Conservation (phyloP, 2,797 vertebrate genomes). For the Acestrorhynchus altus region DNA sequence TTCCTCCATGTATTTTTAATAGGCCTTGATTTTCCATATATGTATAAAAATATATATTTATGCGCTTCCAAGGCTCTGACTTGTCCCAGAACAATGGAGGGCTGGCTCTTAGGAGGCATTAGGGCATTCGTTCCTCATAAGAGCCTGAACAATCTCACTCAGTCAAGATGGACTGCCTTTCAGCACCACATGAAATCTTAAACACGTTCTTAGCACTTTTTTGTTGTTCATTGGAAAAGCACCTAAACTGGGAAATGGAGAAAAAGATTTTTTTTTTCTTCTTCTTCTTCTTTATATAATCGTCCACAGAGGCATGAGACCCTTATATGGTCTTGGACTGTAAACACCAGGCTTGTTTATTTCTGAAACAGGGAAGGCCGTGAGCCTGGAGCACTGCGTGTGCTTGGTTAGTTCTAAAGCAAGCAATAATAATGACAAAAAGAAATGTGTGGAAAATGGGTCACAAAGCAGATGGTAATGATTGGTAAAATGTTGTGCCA, state of each 20-base stretch:
- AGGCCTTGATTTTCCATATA: slow-evolving; percentile 69
- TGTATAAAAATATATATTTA: slow-evolving; percentile 65
- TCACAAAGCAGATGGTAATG: too few species aligned
- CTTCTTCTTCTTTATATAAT: not conserved
- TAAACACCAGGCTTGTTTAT: not conserved
- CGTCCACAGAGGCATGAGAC: not conserved
- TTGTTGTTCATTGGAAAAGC: slow-evolving; percentile 7
- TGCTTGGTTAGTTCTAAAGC: not conserved
- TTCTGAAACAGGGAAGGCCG: not conserved
- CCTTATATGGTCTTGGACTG: not conserved
- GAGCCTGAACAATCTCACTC: slow-evolving; percentile 66
- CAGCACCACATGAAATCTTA: slow-evolving; percentile 75
- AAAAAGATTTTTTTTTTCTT: not conserved
- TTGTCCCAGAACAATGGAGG: slow-evolving; percentile 66
- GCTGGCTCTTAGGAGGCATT: slow-evolving; percentile 71
- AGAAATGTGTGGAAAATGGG: too few species aligned
- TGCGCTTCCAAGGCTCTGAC: slow-evolving; percentile 64
- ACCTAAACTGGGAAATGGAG: slow-evolving; percentile 14
- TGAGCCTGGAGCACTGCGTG: not conserved
- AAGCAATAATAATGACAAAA: not conserved
- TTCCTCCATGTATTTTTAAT: slow-evolving; percentile 74
- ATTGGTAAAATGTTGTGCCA: too few species aligned
- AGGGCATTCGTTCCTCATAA: slow-evolving; percentile 56
- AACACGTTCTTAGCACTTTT: slow-evolving; percentile 60
- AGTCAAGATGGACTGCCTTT: slow-evolving; percentile 67